These are phyloP conservation scores for Melikaiella ostensackeni DNA, from an alignment of 2,888 invertebrate species.

Conservation along the genomic window DNA sequence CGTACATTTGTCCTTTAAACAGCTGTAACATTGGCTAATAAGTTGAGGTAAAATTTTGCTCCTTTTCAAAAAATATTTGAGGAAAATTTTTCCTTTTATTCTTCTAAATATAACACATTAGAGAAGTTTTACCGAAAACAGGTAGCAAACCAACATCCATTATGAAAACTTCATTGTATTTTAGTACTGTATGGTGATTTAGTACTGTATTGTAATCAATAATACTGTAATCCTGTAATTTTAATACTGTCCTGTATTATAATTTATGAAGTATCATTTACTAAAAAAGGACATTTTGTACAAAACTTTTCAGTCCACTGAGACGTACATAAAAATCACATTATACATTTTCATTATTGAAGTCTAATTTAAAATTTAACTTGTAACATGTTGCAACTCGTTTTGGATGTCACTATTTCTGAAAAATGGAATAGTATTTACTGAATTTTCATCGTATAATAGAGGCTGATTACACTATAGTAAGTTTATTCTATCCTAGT, in stretches of 20 bases:
- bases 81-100: neutral
- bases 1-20: too few species aligned
- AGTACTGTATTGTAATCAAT: too few species aligned
- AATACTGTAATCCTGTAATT: too few species aligned
- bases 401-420: neutral
- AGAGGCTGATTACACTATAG: neutral
- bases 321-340: neutral
- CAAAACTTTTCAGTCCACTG: neutral
- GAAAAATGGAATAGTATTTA: neutral
- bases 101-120: neutral
- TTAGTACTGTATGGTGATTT: too few species aligned
- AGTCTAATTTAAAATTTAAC: neutral
- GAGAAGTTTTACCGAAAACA: neutral
- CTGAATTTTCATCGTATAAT: neutral
- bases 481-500: neutral
- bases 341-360: neutral
- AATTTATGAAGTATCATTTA: neutral
- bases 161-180: neutral
- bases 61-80: too few species aligned
- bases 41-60: too few species aligned
- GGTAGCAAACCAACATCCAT: neutral
- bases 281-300: neutral
- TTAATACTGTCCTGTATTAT: too few species aligned
- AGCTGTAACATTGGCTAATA: too few species aligned
- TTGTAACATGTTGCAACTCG: neutral